phyloP scores from a whole-genome alignment of 1,140 invertebrate genomes.

The Ceratina australensis region DNA sequence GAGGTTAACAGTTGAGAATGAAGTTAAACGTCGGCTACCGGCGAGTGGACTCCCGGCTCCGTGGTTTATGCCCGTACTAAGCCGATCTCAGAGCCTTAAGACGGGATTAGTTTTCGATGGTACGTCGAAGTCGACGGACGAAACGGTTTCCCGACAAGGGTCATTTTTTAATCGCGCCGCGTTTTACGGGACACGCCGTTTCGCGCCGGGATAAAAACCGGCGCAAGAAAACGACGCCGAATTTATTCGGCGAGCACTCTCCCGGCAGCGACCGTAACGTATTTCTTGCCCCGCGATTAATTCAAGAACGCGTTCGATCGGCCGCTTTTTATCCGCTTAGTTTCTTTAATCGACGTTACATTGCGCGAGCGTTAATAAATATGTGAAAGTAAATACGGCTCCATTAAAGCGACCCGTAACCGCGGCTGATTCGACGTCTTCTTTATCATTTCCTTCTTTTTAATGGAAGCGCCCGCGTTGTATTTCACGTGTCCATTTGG shows the following conservation, averaged over 20 bases:
- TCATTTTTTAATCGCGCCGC: background rate
- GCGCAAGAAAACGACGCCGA: background rate
- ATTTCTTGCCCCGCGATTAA: constrained; percentile 1
- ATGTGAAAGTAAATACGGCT: constrained; percentile 28
- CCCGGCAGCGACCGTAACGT: background rate
- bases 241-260: background rate
- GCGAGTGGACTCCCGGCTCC: background rate
- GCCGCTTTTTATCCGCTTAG: background rate
- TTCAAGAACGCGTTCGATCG: background rate
- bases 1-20: constrained; percentile 53
- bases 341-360: constrained; percentile 42
- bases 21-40: constrained; percentile 45
- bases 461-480: constrained; percentile 38
- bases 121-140: constrained; percentile 28
- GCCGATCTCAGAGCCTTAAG: constrained; percentile 52
- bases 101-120: constrained; percentile 51
- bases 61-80: constrained; percentile 43
- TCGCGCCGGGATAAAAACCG: background rate
- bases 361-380: constrained; percentile 38
- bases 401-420: constrained; percentile 38
- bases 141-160: no score
- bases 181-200: background rate
- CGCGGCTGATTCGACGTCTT: constrained; percentile 23
- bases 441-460: constrained; percentile 48
- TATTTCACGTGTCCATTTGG: constrained; percentile 48